Evolutionary conservation across 2,797 vertebrate species (phyloP).

Genomic region (Pseudotriccus pelzelni): DNA sequence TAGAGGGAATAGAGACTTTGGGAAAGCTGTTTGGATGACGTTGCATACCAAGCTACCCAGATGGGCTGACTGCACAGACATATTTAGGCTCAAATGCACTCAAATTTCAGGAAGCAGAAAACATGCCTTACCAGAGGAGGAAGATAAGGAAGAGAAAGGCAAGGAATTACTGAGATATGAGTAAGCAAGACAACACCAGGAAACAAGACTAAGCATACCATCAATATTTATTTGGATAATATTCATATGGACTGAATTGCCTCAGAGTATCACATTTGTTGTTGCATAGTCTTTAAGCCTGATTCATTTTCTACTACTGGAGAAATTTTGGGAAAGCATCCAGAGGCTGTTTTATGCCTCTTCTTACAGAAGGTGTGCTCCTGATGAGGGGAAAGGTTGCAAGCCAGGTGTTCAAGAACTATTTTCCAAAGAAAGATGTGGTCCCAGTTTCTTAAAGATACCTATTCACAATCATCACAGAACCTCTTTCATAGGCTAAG

Average conservation of each 20-base stretch:
- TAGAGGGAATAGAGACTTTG: background rate
- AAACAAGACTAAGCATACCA: background rate
- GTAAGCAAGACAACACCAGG: rapidly evolving
- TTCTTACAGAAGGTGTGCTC: background rate
- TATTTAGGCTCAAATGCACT: background rate
- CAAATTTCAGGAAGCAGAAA: background rate
- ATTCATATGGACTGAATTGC: background rate
- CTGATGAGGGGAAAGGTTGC: background rate
- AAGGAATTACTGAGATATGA: background rate
- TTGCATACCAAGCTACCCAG: background rate
- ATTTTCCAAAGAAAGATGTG: background rate
- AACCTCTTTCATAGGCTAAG: background rate
- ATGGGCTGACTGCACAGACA: background rate
- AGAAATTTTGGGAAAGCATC: background rate
- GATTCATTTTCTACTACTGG: background rate
- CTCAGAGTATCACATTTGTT: background rate
- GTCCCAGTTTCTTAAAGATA: background rate
- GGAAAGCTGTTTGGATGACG: background rate
- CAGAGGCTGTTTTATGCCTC: background rate
- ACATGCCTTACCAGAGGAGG: background rate
- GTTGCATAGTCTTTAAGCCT: background rate
- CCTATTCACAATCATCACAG: background rate
- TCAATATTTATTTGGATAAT: background rate
- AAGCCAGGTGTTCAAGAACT: background rate
- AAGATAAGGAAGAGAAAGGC: background rate